Base-by-base conservation (phyloP, 2,113 vertebrate genomes). In the Coregonus clupeaformis region DNA sequence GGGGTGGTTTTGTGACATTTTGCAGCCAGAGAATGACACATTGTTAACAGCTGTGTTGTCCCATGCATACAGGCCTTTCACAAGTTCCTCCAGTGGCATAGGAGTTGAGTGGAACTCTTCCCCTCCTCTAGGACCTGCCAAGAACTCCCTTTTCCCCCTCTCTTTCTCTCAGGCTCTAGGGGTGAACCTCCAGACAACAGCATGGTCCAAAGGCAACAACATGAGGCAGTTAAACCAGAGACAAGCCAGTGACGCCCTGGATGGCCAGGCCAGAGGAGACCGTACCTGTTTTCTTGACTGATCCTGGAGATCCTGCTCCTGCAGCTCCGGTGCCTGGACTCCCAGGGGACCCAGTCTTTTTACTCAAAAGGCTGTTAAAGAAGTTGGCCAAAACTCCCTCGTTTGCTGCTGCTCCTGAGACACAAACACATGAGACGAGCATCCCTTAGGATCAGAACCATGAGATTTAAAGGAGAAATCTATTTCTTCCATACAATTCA, bases 291-390 rank as follows among this genome's bases (percentile, higher is more conserved):
- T 99, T 99, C 90, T 98, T 98, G 86, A 94, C 91, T 65, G 96
- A 90, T 49, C 91, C 95, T 86, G 95, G 96, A 16, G 95, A 95
- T 77, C 94, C 95, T 60, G 94, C 91, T 82, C 95, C 96, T 67
- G 94, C 92, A 71, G 94, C 92, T 85, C 95, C 93, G 9, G 36
- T 42, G 9, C 36, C 36, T 30, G 97, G 95, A 87, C 96, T 97
- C 76, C 96, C 96, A n/a, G 97, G 97, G 77, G 95, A 89, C 32
- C 98, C 98, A 0, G 97, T 97, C 91, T 99, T 99, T 95, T 99
- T 99, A 95, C 95, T 99, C 94, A 99, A 86, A 76, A 99, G 94
- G 80, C 97, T 99, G 92, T 99, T 99, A 91, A 99, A 99, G 94
- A 99, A 99, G 89, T 96, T 99, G 84, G 98, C 98, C 94, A 99